Evolutionary conservation across 2,888 invertebrate genomes (phyloP), one percentile per base, ranked within the genome.

Genomic region (Elysia crispata): DNA sequence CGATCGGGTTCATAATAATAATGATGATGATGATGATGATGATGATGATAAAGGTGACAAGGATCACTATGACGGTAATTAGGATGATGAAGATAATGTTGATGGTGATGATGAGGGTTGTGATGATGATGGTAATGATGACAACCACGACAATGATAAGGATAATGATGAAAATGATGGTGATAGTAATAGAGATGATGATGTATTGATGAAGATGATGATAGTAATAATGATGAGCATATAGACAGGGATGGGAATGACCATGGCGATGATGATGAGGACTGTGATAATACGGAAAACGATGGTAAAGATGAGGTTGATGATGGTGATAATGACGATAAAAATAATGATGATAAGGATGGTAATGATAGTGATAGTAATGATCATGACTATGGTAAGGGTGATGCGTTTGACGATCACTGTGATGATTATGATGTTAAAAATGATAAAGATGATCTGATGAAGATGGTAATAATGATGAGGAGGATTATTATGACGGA

Each of bases 1-100:
- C 97, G 0, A 94, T 94, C 86, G 96, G 98, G 79, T 97, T 97
- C 60, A 96, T 95, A 31, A 95, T 97, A 83, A 95, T 97, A 83
- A 94, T 96, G 96, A 96, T 92, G 23, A 11, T 15, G 54, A 18
- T 91, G 87, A 77, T 25, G 1, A 60, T 25, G 54, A 15, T 18
- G 18, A 18, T 91, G 96, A 97, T 87, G 97, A 96, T 91, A 96
- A 96, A 0, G 97, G 97, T 64, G 96, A 97, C 0, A 93, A 97
- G 23, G n/a, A n/a, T n/a, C n/a, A 96, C 96, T 88, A 97, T 97
- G 0, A 93, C 97, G 75, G 95, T 96, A 41, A 41, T 41, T 11
- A 6, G 3, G 41, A 11, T 41, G 41, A 11, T 11, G 41, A 3
- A 6, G 41, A 41, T 41, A 41, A 41, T 41, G 41, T 6, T 41